These are phyloP conservation scores for Rhagonycha lutea DNA, from an alignment of 2,888 invertebrate genomes.

Conservation along the genomic window DNA sequence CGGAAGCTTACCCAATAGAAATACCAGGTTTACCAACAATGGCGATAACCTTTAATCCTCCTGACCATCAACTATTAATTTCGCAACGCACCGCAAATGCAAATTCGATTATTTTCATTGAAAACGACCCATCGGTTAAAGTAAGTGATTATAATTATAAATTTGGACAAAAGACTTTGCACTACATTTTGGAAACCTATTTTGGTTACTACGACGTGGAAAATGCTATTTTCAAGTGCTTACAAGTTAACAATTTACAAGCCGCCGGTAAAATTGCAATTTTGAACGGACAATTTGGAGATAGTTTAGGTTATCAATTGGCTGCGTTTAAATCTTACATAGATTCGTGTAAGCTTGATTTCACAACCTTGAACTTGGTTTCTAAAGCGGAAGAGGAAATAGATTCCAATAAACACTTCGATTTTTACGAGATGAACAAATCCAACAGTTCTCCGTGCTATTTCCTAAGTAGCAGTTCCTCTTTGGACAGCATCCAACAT, in stretches of 20 bases:
- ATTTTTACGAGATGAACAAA: slow-evolving; percentile 14
- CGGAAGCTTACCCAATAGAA: slow-evolving; percentile 51
- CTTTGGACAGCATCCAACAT: slow-evolving; percentile 53
- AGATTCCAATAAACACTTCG: slow-evolving; percentile 13
- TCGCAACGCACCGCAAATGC: slow-evolving; percentile 39
- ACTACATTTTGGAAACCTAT: slow-evolving; percentile 51
- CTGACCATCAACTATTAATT: slow-evolving; percentile 45
- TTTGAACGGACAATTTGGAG: slow-evolving; percentile 52
- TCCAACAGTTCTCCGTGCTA: slow-evolving; percentile 44
- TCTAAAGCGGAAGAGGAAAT: slow-evolving; percentile 8
- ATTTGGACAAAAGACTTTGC: slow-evolving; percentile 50
- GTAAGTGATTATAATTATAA: slow-evolving; percentile 32
- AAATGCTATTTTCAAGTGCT: slow-evolving; percentile 48
- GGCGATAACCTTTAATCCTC: slow-evolving; percentile 51
- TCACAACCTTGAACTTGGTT: slow-evolving; percentile 15
- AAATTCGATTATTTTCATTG: slow-evolving; percentile 34
- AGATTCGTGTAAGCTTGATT: slow-evolving; percentile 40
- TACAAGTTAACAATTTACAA: slow-evolving; percentile 50
- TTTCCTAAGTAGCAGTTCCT: slow-evolving; percentile 51
- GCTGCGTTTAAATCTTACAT: slow-evolving; percentile 50
- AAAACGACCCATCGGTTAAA: slow-evolving; percentile 26
- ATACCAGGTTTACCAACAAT: slow-evolving; percentile 53
- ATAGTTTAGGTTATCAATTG: slow-evolving; percentile 53
- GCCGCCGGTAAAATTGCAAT: slow-evolving; percentile 53
- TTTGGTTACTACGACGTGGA: slow-evolving; percentile 53